Conservation (phyloP, 2,113 vertebrate genomes). For the Oncorhynchus masou region DNA sequence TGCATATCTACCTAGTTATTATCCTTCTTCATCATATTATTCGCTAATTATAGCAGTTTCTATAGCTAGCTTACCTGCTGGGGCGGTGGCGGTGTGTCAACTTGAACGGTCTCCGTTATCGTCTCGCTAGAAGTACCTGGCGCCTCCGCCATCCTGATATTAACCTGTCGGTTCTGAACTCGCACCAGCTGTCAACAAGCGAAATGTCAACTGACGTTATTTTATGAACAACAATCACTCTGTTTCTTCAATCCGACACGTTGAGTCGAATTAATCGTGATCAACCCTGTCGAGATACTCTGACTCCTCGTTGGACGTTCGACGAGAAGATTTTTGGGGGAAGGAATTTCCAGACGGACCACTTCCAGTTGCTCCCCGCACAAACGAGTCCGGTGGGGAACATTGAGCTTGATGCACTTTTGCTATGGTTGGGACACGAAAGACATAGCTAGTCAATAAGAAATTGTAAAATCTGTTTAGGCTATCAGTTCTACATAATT, state of each 20-base stretch:
- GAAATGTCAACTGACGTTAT: conserved; percentile 3
- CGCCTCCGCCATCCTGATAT: conserved; percentile 81
- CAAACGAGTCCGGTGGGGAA: not conserved
- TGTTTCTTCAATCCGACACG: not conserved
- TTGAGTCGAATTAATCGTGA: too few relatives aligned
- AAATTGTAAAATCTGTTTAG: too few relatives aligned
- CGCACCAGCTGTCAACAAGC: too few relatives aligned
- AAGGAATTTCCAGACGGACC: conserved; percentile 63
- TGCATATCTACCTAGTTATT: too few relatives aligned
- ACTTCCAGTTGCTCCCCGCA: not conserved
- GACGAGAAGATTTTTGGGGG: conserved; percentile 29
- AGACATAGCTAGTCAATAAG: too few relatives aligned
- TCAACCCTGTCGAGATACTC: too few relatives aligned
- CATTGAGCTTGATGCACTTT: too few relatives aligned
- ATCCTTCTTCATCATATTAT: too few relatives aligned
- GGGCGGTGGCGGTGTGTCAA: conserved; percentile 73
- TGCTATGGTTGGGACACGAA: too few relatives aligned
- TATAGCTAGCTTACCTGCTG: conserved; percentile 65
- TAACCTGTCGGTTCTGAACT: conserved; percentile 16
- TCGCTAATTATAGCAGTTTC: not conserved
- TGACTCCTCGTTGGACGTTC: not conserved
- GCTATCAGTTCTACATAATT: too few relatives aligned
- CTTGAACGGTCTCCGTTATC: conserved; percentile 87
- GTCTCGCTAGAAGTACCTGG: conserved; percentile 81
- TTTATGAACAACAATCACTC: not conserved